These are phyloP conservation scores for Hemitrygon akajei DNA, from an alignment of 2,797 vertebrate genomes.

Conservation along the genomic window DNA sequence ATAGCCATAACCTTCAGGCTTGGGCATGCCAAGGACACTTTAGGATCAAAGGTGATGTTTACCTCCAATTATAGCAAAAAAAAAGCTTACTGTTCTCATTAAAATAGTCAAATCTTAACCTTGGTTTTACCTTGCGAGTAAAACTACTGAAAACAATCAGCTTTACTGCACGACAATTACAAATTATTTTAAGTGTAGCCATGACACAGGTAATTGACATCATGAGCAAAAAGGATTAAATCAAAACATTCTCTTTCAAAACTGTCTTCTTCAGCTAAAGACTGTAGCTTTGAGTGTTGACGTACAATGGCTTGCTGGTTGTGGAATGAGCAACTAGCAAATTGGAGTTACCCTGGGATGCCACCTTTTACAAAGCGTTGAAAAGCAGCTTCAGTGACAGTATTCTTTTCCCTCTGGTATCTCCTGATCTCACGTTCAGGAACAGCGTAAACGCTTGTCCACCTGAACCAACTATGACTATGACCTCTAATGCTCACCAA, in stretches of 20 bases:
- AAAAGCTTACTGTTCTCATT: neutral
- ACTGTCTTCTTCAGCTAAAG: neutral
- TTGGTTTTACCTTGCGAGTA: neutral
- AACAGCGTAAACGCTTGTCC: neutral
- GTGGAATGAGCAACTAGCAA: neutral
- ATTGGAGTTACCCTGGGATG: no score
- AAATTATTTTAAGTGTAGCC: neutral
- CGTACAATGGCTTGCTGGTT: neutral
- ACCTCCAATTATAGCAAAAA: neutral
- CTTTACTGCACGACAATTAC: conserved; percentile 1
- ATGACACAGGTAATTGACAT: neutral
- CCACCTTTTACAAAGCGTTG: neutral
- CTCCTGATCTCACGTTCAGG: neutral
- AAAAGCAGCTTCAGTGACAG: neutral
- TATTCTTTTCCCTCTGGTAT: no score
- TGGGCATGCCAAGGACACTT: neutral
- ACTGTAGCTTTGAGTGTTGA: neutral
- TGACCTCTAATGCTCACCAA: neutral
- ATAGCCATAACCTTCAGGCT: neutral
- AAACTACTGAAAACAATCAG: neutral
- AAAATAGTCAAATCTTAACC: neutral
- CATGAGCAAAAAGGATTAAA: neutral
- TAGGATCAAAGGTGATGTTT: neutral
- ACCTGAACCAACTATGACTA: neutral
- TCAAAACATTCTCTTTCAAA: neutral